Evolutionary conservation across 1,140 invertebrate species (phyloP), one percentile per base, ranked within the genome.

Genomic region (Calephelis nemesis): DNA sequence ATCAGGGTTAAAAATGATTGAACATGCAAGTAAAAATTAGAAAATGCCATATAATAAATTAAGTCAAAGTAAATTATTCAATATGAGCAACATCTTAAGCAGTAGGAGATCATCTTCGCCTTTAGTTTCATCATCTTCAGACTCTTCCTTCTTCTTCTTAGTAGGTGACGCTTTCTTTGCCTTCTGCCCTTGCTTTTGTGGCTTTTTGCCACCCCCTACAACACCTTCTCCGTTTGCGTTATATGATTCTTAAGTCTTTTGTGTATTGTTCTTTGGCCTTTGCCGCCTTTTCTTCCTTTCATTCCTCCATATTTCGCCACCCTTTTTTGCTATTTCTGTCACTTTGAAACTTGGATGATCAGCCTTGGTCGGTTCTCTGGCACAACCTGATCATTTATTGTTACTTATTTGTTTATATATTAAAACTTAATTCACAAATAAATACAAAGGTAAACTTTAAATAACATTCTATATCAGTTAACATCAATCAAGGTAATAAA

Each of bases 281-380:
- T 7, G 93, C 94, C 0, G 96, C 96, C 78, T 96, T 96, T 62
- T 95, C 94, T 77, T 99, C 98, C 96, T 74, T 94, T 94, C 84
- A 97, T 89, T 74, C 93, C 95, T 95, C 97, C 97, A 98, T 80
- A 97, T 92, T 93, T 98, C 96, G 52, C 97, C 97, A 70, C 95
- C 97, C 78, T 96, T 97, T 92, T 97, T 98, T 48, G 96, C 94
- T 52, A 98, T 93, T 81, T 98, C 97, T 47, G 96, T 96, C 45
- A 98, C 94, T 78, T 94, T 94, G 65, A 97, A 94, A 62, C 95
- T 96, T 63, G 97, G 96, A 87, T 96, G 93, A 64, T 97, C 95
- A 63, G 94, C 88, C 87, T 97, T 98, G 63, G 98, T 96, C 74
- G 94, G 92, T 77, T 97, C 96, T 74, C 97, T 92, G 73, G 94